These are phyloP conservation scores for Pachyseris speciosa DNA, from an alignment of 64 coral and sea anemone species.

Conservation along the genomic window DNA sequence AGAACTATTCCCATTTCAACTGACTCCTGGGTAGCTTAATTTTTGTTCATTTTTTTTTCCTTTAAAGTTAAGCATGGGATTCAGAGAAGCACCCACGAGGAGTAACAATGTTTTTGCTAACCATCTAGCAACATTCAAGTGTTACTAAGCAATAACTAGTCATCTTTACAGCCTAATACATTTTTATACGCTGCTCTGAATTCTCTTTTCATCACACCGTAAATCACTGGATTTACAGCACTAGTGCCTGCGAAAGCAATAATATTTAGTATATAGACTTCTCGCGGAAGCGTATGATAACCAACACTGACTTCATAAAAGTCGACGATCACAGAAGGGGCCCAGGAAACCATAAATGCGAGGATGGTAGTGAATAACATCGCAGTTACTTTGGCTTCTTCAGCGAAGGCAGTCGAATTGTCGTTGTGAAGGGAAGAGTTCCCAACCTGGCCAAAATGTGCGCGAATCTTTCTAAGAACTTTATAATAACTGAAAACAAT, in stretches of 20 bases:
- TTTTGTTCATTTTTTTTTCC: no score
- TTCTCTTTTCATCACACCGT: no score
- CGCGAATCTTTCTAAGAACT: constrained; percentile 34
- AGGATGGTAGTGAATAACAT: neutral
- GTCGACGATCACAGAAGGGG: neutral
- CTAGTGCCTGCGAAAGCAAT: no score
- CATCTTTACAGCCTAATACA: constrained; percentile 8
- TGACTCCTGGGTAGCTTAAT: no score
- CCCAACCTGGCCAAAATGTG: neutral
- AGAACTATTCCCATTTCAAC: no score
- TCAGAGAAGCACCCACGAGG: no score
- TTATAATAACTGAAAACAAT: constrained; percentile 26
- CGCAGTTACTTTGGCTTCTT: constrained; percentile 1
- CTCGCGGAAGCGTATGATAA: constrained; percentile 43
- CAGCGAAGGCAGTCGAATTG: neutral
- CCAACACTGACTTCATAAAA: constrained; percentile 33
- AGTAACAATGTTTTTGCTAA: no score
- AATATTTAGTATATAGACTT: neutral
- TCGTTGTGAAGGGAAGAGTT: neutral
- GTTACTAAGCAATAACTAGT: no score
- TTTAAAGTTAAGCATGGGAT: no score
- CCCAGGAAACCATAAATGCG: neutral
- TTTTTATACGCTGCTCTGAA: constrained; percentile 43
- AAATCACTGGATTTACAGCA: no score
- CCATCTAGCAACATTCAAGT: no score